A percentile compares a stretch with the other conserved stretches of the same genome.
Conservation (phyloP, 2,888 invertebrate genomes). For the Eupeodes luniger region DNA sequence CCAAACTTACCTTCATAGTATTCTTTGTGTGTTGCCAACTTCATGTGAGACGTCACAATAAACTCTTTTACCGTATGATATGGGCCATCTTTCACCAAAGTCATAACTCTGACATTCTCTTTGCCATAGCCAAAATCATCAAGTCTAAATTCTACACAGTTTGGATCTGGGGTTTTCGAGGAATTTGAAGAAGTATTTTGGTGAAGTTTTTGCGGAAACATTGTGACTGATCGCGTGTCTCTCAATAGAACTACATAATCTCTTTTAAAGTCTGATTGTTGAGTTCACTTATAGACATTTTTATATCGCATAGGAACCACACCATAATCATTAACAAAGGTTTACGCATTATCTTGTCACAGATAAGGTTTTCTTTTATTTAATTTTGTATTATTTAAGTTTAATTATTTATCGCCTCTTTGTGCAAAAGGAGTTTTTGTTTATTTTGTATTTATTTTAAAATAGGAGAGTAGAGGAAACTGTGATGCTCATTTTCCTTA, state of each 20-base stretch:
- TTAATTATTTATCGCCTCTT: background rate
- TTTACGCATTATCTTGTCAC: background rate
- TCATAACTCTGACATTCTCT: slow-evolving; percentile 71
- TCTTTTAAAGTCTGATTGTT: background rate
- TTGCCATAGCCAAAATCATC: slow-evolving; percentile 77
- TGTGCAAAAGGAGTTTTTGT: background rate
- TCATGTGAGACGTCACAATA: slow-evolving; percentile 72
- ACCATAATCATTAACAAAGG: too few species aligned
- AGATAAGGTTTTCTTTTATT: slow-evolving; percentile 1
- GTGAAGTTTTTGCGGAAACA: slow-evolving; percentile 63
- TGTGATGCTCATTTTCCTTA: too few species aligned
- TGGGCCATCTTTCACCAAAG: slow-evolving; percentile 73
- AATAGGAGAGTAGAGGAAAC: background rate
- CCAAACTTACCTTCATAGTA: slow-evolving; percentile 76
- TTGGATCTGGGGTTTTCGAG: slow-evolving; percentile 67
- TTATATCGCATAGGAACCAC: background rate
- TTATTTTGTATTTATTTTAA: background rate
- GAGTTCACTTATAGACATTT: background rate
- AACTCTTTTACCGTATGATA: slow-evolving; percentile 73
- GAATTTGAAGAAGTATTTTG: slow-evolving; percentile 36
- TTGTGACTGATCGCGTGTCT: slow-evolving; percentile 28
- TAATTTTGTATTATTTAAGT: background rate
- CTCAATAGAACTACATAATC: background rate
- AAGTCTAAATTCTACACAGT: slow-evolving; percentile 70
- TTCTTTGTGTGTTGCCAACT: slow-evolving; percentile 77